Conservation (phyloP, 2,888 invertebrate species). For the Marronus borbonicus region DNA sequence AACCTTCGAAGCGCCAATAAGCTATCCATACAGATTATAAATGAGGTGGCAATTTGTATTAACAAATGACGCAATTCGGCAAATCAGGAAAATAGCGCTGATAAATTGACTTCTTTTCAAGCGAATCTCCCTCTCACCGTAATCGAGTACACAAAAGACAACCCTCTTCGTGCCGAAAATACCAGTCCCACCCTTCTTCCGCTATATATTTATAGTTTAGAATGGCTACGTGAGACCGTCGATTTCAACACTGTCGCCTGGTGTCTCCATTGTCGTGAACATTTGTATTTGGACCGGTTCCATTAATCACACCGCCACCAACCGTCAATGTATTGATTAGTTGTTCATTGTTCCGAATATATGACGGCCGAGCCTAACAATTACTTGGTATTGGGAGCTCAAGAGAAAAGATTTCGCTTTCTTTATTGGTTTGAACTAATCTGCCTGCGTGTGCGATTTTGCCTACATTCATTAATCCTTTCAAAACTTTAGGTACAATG, state of each 20-base stretch:
- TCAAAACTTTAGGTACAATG: too few species aligned
- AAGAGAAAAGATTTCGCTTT: slow-evolving; percentile 20
- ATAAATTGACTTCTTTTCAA: slow-evolving; percentile 44
- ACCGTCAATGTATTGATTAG: slow-evolving; percentile 48
- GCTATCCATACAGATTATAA: slow-evolving; percentile 30
- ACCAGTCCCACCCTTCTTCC: slow-evolving; percentile 3
- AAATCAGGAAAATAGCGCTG: slow-evolving; percentile 33
- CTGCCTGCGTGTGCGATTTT: too few species aligned
- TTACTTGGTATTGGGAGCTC: slow-evolving; percentile 16
- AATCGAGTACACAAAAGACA: slow-evolving; percentile 16
- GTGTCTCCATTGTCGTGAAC: slow-evolving; percentile 49
- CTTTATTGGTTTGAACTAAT: background rate
- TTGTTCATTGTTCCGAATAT: slow-evolving; percentile 48
- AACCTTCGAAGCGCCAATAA: background rate
- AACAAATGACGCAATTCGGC: slow-evolving; percentile 47
- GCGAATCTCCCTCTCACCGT: slow-evolving; percentile 15
- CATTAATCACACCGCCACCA: slow-evolving; percentile 52
- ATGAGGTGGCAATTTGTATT: slow-evolving; percentile 43
- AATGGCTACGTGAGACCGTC: slow-evolving; percentile 35
- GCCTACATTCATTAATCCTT: too few species aligned
- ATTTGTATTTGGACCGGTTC: slow-evolving; percentile 48
- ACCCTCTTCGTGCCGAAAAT: slow-evolving; percentile 29
- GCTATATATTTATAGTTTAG: slow-evolving; percentile 39
- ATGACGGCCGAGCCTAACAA: slow-evolving; percentile 35
- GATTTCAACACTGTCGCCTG: slow-evolving; percentile 40